Conservation (phyloP, 2,113 vertebrate genomes). For the Rhodinocichla rosea region DNA sequence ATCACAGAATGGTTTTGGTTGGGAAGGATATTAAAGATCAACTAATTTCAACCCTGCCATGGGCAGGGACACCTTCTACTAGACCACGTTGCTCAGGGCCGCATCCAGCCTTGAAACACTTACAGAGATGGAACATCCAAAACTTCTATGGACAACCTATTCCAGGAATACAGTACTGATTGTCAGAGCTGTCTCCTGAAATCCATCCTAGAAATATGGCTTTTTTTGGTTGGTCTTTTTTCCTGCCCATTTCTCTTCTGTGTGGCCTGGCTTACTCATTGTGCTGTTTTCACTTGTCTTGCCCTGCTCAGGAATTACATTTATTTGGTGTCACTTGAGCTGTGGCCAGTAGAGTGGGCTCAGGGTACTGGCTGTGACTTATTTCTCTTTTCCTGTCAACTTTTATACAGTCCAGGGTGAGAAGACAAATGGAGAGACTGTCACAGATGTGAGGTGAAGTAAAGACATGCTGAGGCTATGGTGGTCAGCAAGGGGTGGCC, state of each 20-base stretch:
- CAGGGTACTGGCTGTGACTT: not conserved
- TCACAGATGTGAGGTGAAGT: not conserved
- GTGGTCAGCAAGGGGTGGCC: not conserved
- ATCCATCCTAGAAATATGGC: not conserved
- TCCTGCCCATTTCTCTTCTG: not conserved
- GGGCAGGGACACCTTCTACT: not conserved
- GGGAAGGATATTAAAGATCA: not conserved
- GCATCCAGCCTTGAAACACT: not conserved
- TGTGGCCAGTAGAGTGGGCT: not conserved
- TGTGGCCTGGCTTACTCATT: not conserved
- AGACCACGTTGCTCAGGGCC: rapidly evolving
- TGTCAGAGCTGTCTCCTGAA: not conserved
- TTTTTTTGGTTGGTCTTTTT: not conserved
- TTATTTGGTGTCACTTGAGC: not conserved
- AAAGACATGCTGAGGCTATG: not conserved
- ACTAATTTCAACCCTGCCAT: not conserved
- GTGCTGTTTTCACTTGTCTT: not conserved
- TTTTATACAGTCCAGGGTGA: not conserved
- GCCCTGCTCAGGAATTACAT: not conserved
- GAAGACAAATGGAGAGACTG: not conserved
- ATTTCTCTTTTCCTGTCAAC: not conserved
- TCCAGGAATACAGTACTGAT: not conserved
- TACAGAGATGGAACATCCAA: not conserved
- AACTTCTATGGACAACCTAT: not conserved
- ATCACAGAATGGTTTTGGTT: not conserved